A percentile compares a stretch with the other conserved stretches of the same genome.
Conservation (phyloP, 2,113 vertebrate genomes). For the Xiphias gladius region DNA sequence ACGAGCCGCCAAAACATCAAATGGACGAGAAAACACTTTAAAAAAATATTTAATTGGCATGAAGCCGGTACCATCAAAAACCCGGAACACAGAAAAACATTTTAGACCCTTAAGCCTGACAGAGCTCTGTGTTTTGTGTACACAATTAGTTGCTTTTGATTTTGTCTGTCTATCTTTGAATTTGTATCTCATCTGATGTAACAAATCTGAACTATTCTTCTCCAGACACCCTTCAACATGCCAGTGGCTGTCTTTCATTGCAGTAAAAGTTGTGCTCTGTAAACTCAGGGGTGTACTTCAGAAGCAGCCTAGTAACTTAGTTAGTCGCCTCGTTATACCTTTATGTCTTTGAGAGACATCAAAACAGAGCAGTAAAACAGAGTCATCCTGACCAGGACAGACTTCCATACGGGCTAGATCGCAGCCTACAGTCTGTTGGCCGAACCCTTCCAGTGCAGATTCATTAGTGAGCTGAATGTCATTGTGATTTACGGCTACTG, state of each 20-base stretch:
- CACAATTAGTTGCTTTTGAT: neutral
- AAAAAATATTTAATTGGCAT: constrained; percentile 21
- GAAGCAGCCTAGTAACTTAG: neutral
- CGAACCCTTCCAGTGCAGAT: constrained; percentile 65
- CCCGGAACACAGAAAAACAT: constrained; percentile 8
- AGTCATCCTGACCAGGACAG: constrained; percentile 41
- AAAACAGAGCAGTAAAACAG: constrained; percentile 24
- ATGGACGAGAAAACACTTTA: constrained; percentile 36
- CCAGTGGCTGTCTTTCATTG: neutral
- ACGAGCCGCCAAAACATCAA: constrained; percentile 42
- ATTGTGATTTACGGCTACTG: constrained; percentile 76
- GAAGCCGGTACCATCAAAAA: constrained; percentile 4
- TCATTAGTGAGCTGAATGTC: constrained; percentile 70
- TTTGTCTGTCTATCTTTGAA: neutral
- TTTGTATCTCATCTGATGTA: neutral
- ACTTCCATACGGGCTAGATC: constrained; percentile 62
- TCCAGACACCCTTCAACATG: neutral
- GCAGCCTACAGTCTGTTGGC: constrained; percentile 55
- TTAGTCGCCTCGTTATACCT: neutral
- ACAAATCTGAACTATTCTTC: neutral
- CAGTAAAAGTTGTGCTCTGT: neutral
- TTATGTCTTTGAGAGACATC: constrained; percentile 24
- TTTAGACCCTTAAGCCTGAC: neutral
- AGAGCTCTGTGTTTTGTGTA: neutral
- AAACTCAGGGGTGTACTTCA: neutral